Percentiles rank a stretch among this genome's conserved stretches.
These are phyloP conservation scores for Terrapene triunguis DNA, from an alignment of 2,113 vertebrate genomes.

Conservation along the genomic window DNA sequence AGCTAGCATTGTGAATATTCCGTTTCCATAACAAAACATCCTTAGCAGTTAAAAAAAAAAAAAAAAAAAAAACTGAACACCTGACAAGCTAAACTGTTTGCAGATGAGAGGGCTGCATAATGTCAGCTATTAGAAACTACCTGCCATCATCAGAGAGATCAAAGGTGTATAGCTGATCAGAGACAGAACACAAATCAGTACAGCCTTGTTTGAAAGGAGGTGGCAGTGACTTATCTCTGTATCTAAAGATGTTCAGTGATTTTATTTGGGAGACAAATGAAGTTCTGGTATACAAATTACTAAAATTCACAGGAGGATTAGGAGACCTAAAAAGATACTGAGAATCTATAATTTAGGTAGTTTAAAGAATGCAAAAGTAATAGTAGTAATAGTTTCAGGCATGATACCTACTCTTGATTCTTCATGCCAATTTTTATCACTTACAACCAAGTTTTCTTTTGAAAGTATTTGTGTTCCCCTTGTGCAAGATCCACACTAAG, in stretches of 20 bases:
- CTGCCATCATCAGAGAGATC: slow-evolving; percentile 5
- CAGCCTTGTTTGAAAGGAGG: not conserved
- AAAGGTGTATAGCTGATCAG: not conserved
- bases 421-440: not conserved
- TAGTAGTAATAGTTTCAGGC: not conserved
- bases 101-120: not conserved
- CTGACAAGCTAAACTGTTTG: not conserved
- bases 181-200: slow-evolving; percentile 13
- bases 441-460: not conserved
- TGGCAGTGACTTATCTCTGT: not conserved
- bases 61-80: not conserved
- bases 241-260: not conserved
- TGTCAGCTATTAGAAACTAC: slow-evolving; percentile 47
- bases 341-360: not conserved
- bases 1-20: not conserved
- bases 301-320: not conserved
- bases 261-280: not conserved
- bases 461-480: not conserved
- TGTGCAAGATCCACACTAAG: not conserved
- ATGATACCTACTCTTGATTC: not conserved
- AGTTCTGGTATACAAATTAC: not conserved
- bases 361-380: not conserved
- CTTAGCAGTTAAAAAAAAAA: not conserved
- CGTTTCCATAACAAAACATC: not conserved
- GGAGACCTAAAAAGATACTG: not conserved